Evolutionary conservation across 2,888 invertebrate genomes (phyloP).

Genomic region (Silvanus unidentatus): DNA sequence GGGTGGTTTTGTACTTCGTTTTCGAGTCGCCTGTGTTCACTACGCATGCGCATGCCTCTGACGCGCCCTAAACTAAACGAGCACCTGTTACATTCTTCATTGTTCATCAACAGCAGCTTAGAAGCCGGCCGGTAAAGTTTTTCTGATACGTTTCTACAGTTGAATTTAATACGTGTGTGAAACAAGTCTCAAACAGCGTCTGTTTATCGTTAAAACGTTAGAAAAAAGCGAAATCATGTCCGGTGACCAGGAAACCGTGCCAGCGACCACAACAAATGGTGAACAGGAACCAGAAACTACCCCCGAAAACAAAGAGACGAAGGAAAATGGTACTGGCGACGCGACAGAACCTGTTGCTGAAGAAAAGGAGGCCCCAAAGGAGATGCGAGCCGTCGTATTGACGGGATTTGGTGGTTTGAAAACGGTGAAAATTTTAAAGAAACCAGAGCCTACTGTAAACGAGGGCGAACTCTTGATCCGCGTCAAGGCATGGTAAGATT

Average conservation of each 20-base stretch:
- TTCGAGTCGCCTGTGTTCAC: neutral
- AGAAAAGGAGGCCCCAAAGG: conserved; percentile 55
- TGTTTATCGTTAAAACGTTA: neutral
- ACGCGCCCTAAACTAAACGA: conserved; percentile 39
- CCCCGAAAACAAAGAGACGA: conserved; percentile 29
- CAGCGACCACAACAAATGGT: conserved; percentile 24
- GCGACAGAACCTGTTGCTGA: conserved; percentile 36
- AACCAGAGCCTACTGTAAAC: conserved; percentile 65
- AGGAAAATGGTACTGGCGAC: conserved; percentile 47
- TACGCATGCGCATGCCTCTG: conserved; percentile 31
- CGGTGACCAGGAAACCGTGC: conserved; percentile 29
- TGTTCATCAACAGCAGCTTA: conserved; percentile 26
- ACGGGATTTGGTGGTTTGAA: conserved; percentile 83
- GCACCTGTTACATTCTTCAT: conserved; percentile 40
- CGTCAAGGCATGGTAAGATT: conserved; percentile 79
- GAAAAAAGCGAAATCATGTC: neutral
- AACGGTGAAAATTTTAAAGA: conserved; percentile 75
- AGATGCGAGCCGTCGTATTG: conserved; percentile 80
- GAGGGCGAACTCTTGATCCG: conserved; percentile 76
- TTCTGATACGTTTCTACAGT: neutral
- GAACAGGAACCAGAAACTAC: conserved; percentile 31
- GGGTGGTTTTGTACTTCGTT: too few relatives aligned
- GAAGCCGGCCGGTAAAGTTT: conserved; percentile 29
- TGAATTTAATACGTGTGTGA: neutral
- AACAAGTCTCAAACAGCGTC: neutral